Base-by-base conservation (phyloP, 2,113 vertebrate species). In the Pelmatolapia mariae region DNA sequence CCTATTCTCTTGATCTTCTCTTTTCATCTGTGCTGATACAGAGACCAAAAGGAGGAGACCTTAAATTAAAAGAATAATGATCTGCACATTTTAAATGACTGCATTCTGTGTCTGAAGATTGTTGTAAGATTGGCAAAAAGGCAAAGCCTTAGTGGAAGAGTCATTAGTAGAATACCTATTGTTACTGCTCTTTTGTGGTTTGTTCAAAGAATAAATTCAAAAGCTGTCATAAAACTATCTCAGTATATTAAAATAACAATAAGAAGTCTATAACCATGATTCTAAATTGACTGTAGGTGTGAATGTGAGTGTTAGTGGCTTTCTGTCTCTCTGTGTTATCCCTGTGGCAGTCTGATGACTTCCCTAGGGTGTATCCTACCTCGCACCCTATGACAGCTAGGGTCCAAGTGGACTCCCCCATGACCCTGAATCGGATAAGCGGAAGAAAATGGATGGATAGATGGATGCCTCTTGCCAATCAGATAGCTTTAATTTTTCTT, bases 1-100 rank as follows among this genome's bases (percentile, higher is more conserved):
- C 19, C 19, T 40, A 5, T 82, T 83, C 47, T 66, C 38, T 57
- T 45, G 83, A 11, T 53, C 6, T 16, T 68, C 33, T 56, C 7
- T 57, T 89, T 93, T 89, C 80, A 86, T 92, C 6, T 36, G 4
- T 45, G 0, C 29, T 38, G 66, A 57, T 8, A 38, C 84, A 13
- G 18, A 80, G 16, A 84, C 57, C 53, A 71, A 16, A 87, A 71
- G 52, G 85, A 81, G 50, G 52, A 86, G 63, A 81, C 47, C 22
- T 61, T 33, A 80, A 88, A 88, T 84, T 57, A 80, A 83, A 89
- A 78, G 18, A 87, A 78, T 54, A 82, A 63, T 84, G 40, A 71
- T 76, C 24, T 57, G 26, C 36, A 15, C 19, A 18, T 81, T 52
- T 71, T 71, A 10, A 82, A 84, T 81, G 38, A 63, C 10, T 76